Percentiles rank a stretch among this genome's conserved stretches.
Evolutionary conservation across 2,888 invertebrate genomes (phyloP).

Genomic region (Ormia ochracea): DNA sequence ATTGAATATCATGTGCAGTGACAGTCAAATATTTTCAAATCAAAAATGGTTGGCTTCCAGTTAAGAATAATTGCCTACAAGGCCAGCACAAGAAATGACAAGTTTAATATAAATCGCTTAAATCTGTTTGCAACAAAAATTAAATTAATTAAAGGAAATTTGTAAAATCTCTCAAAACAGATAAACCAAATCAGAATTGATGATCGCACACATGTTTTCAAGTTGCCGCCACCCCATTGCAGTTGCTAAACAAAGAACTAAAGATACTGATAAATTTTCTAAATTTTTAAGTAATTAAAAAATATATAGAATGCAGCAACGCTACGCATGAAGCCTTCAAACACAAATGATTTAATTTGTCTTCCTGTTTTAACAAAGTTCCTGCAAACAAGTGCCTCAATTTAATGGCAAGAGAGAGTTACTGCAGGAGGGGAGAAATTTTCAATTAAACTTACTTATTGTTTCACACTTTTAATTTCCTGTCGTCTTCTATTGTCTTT

Average conservation of each 20-base stretch:
- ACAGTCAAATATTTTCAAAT: slow-evolving; percentile 36
- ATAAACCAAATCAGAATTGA: background rate
- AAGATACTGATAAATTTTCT: slow-evolving; percentile 2
- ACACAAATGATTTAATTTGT: slow-evolving; percentile 19
- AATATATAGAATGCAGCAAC: background rate
- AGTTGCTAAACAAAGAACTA: slow-evolving; percentile 27
- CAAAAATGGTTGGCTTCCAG: slow-evolving; percentile 36
- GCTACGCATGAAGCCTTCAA: background rate
- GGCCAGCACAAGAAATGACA: slow-evolving; percentile 32
- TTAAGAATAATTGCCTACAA: slow-evolving; percentile 47
- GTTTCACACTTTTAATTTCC: slow-evolving; percentile 61
- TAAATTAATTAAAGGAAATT: slow-evolving; percentile 36
- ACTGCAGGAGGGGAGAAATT: background rate
- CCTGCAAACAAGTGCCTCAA: background rate
- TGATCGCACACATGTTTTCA: slow-evolving; percentile 23
- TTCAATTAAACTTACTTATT: slow-evolving; percentile 53
- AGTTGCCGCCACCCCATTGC: background rate
- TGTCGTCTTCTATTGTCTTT: slow-evolving; percentile 41
- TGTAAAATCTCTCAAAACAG: background rate
- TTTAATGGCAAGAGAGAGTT: background rate
- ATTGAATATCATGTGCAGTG: too few relatives aligned
- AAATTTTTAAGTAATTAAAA: slow-evolving; percentile 47
- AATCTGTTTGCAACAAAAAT: background rate
- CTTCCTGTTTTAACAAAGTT: background rate
- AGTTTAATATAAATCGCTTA: slow-evolving; percentile 33